Evolutionary conservation across 2,797 vertebrate genomes (phyloP).

Genomic region (Trematomus bernacchii): DNA sequence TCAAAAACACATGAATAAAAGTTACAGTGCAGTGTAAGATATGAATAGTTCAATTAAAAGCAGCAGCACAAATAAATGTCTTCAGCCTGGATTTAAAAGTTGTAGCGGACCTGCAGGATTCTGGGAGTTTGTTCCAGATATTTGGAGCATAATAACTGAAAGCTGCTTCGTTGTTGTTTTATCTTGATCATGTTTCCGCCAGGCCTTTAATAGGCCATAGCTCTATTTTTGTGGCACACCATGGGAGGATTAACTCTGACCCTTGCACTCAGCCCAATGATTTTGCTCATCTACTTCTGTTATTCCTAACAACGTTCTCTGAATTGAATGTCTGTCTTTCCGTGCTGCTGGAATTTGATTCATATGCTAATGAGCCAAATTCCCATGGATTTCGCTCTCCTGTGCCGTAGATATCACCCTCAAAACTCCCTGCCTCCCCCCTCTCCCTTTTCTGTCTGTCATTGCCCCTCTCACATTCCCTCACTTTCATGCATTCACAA

Average conservation of each 20-base stretch:
- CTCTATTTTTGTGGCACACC: slow-evolving; percentile 39
- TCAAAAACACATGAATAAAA: too few relatives aligned
- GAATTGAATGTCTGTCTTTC: slow-evolving; percentile 63
- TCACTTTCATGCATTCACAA: slow-evolving; percentile 35
- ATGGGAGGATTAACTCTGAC: slow-evolving; percentile 51
- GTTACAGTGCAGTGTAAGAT: too few relatives aligned
- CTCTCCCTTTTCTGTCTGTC: slow-evolving; percentile 17
- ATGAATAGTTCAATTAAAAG: too few relatives aligned
- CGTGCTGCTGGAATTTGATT: slow-evolving; percentile 80
- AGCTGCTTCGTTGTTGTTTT: slow-evolving; percentile 14
- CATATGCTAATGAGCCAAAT: slow-evolving; percentile 78
- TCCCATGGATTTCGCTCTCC: slow-evolving; percentile 73
- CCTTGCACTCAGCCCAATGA: slow-evolving; percentile 37
- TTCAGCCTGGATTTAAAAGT: too few relatives aligned
- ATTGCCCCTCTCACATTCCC: slow-evolving; percentile 44
- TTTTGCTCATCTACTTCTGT: slow-evolving; percentile 57
- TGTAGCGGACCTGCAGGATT: too few relatives aligned
- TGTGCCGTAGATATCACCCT: slow-evolving; percentile 61
- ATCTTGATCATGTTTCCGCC: slow-evolving; percentile 27
- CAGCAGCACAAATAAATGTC: too few relatives aligned
- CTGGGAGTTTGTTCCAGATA: too few relatives aligned
- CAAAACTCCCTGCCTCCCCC: slow-evolving; percentile 17
- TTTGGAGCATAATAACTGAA: too few relatives aligned
- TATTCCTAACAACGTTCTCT: slow-evolving; percentile 52
- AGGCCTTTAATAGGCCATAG: slow-evolving; percentile 27